These are phyloP conservation scores for Spilogale gracilis DNA, from an alignment of 2,113 vertebrate species.

Conservation along the genomic window DNA sequence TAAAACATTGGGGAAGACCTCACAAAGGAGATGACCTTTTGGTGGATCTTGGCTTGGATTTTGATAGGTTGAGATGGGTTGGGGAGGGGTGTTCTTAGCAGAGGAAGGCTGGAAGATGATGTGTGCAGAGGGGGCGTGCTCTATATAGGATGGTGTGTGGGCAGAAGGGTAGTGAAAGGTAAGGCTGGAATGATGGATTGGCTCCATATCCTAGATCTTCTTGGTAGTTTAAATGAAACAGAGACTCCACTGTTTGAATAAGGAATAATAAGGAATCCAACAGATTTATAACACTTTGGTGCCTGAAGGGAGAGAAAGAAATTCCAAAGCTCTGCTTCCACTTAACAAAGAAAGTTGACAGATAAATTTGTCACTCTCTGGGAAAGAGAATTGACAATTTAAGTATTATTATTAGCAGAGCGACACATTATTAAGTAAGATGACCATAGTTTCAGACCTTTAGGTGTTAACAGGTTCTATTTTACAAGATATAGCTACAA, in stretches of 20 bases:
- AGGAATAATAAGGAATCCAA: background rate
- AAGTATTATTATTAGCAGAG: slow-evolving; percentile 20
- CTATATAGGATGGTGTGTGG: background rate
- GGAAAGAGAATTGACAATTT: slow-evolving; percentile 48
- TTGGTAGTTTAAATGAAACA: slow-evolving; percentile 40
- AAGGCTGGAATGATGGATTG: background rate
- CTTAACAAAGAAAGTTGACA: slow-evolving; percentile 32
- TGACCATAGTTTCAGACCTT: background rate
- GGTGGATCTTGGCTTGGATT: background rate
- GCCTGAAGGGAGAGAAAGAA: slow-evolving; percentile 9
- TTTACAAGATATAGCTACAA: background rate
- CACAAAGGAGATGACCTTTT: background rate
- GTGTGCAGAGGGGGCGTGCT: background rate
- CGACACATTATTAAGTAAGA: slow-evolving; percentile 32
- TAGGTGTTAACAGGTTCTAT: background rate
- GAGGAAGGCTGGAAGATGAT: background rate
- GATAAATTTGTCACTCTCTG: slow-evolving; percentile 51
- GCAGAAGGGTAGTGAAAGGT: background rate
- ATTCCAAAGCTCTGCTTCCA: slow-evolving; percentile 33
- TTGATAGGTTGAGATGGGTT: background rate
- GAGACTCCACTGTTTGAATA: background rate
- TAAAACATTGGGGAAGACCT: background rate
- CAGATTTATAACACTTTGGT: background rate
- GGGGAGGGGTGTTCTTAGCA: background rate
- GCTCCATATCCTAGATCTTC: background rate